These are phyloP conservation scores for Paracentrotus lividus DNA, from an alignment of 53 echinoderm and acorn worm species.

Conservation along the genomic window DNA sequence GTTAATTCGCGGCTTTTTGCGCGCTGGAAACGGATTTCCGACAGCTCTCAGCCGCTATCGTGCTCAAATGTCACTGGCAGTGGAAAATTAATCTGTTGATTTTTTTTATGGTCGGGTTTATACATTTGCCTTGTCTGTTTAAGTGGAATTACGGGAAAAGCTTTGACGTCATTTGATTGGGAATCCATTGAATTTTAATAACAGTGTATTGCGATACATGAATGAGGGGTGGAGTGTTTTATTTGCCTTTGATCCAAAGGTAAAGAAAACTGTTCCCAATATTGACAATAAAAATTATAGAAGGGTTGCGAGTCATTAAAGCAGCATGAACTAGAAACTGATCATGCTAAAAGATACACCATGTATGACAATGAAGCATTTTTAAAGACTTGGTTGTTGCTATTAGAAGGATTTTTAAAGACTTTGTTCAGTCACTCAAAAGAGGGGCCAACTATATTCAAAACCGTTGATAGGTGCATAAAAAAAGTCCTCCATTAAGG, in stretches of 20 bases:
- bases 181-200: constrained; percentile 16
- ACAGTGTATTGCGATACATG: not conserved
- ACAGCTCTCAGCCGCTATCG: not conserved
- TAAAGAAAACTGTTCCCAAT: constrained; percentile 39
- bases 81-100: constrained; percentile 49
- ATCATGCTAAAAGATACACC: too few relatives aligned
- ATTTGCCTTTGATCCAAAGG: not conserved
- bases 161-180: not conserved
- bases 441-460: too few relatives aligned
- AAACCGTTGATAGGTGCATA: too few relatives aligned
- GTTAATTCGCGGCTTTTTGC: constrained; percentile 27
- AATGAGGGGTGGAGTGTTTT: constrained; percentile 5
- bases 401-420: too few relatives aligned
- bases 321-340: too few relatives aligned
- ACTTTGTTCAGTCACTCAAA: too few relatives aligned
- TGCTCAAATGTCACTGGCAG: not conserved
- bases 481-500: too few relatives aligned
- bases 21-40: constrained; percentile 32
- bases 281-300: constrained; percentile 24
- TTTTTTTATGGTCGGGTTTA: constrained; percentile 43
- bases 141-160: not conserved
- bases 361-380: too few relatives aligned
- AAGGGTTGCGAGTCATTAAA: too few relatives aligned
- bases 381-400: too few relatives aligned
- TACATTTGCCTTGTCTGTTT: constrained; percentile 41